Base-by-base conservation (phyloP, 2,113 vertebrate species). In the Sceloporus undulatus region DNA sequence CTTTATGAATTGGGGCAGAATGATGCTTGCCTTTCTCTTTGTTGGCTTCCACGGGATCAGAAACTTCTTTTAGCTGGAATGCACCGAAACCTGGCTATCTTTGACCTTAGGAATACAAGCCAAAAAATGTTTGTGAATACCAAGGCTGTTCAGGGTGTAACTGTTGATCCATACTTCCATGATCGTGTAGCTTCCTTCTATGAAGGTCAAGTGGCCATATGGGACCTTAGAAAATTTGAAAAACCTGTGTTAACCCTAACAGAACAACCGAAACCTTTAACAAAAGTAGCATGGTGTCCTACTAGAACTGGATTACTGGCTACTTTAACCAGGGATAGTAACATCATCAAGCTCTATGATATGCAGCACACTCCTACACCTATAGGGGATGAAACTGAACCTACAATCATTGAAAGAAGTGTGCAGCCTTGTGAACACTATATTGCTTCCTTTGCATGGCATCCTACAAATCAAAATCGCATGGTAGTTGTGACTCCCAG, bases 41-140 rank as follows among this genome's bases (percentile, higher is more conserved):
- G 98, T 93, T 99, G 99, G 99, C 98, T 99, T 89, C 98, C 99
- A 2, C 97, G 98, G 3, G 99, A 99, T 93, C 98, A 99, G 79
- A 99, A 99, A 93, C 97, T 99, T 77, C 97, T 99, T 0, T 92
- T 99, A 92, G 99, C 99, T 4, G 99, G 99, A 62, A 99, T 99
- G 99, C 99, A 99, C 93, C 95, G 99, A 59, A 99, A 99, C 92
- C 94, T 99, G 68, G 98, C 98, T 38, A 99, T 99, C 90, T 99
- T 99, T 82, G 99, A 99, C 95, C 96, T 99, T 90, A 97, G 99
- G 87, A 99, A 99, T 95, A 99, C 98, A 1, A 99, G 98, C 96
- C 99, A 99, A 94, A 99, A 99, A 91, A 99, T 99, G 25, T 99
- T 99, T 90, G 99, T 99, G 29, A 99, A 99, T 95, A 99, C 99